Evolutionary conservation across 2,888 invertebrate species (phyloP).

Genomic region (Suillia variegata): DNA sequence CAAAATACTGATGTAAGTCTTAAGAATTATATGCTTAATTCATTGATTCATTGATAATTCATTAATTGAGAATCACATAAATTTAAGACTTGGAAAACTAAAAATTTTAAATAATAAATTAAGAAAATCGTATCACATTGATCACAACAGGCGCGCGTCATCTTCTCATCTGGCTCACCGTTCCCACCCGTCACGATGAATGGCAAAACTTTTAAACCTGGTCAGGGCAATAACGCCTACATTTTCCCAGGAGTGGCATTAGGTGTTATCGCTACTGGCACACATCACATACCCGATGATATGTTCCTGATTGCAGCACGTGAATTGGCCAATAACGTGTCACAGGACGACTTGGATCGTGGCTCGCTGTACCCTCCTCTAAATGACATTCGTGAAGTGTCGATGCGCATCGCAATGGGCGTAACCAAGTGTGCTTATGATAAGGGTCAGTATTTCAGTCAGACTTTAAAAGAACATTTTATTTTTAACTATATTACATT

Average conservation of each 20-base stretch:
- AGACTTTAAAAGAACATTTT: neutral
- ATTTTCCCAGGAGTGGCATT: conserved; percentile 96
- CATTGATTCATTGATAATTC: neutral
- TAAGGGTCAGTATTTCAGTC: conserved; percentile 68
- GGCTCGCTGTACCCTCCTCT: conserved; percentile 96
- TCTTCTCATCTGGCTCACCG: conserved; percentile 96
- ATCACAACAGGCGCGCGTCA: conserved; percentile 79
- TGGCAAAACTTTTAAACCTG: conserved; percentile 83
- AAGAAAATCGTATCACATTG: too few species aligned
- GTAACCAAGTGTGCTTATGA: conserved; percentile 89
- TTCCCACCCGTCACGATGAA: conserved; percentile 83
- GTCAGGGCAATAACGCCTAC: conserved; percentile 98
- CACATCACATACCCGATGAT: conserved; percentile 91
- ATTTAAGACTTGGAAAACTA: too few species aligned
- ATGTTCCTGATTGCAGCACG: conserved; percentile 95
- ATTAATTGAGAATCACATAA: too few species aligned
- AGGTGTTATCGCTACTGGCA: conserved; percentile 89
- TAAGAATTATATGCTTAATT: neutral
- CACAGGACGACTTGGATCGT: conserved; percentile 76
- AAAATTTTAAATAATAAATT: too few species aligned
- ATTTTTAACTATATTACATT: neutral
- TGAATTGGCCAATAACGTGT: conserved; percentile 81
- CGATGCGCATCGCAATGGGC: conserved; percentile 85
- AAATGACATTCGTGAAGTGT: conserved; percentile 81
- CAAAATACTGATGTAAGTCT: conserved; percentile 81